A percentile compares a stretch with the other conserved stretches of the same genome.
phyloP scores from a whole-genome alignment of 2,113 vertebrate genomes.

The Hassar affinis region DNA sequence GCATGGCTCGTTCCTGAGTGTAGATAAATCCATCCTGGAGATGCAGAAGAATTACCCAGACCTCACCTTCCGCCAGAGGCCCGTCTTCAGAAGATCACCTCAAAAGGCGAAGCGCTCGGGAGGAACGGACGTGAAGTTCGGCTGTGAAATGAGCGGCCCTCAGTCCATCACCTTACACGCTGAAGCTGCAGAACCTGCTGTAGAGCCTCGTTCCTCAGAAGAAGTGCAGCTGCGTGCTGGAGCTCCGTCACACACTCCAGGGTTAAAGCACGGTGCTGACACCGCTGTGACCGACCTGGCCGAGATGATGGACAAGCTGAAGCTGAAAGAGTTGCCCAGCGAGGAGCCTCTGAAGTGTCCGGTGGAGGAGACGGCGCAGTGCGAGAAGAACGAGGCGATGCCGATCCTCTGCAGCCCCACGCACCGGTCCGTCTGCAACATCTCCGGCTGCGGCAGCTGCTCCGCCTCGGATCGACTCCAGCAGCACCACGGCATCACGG shows the following conservation, averaged over 20 bases:
- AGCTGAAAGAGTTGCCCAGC: conserved; percentile 34
- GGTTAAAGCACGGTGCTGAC: neutral
- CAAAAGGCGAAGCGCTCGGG: neutral
- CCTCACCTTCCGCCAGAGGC: conserved; percentile 71
- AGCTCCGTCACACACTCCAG: neutral
- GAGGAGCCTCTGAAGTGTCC: conserved; percentile 57
- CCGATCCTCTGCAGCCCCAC: conserved; percentile 53
- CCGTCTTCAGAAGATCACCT: conserved; percentile 57
- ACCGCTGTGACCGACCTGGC: conserved; percentile 47
- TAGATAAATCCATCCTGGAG: conserved; percentile 67
- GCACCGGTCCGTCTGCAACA: conserved; percentile 34
- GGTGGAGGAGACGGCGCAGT: conserved; percentile 63
- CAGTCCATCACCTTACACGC: conserved; percentile 66
- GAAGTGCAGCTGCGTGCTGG: conserved; percentile 4
- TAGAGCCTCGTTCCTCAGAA: conserved; percentile 24
- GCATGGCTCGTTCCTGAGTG: conserved; percentile 32
- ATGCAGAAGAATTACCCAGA: conserved; percentile 76
- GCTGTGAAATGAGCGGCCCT: conserved; percentile 60
- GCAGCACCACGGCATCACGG: conserved; percentile 50
- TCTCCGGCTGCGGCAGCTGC: conserved; percentile 36
- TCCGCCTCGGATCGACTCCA: neutral
- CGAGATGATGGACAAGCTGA: conserved; percentile 55
- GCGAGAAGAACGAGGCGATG: conserved; percentile 17
- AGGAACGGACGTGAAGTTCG: neutral
- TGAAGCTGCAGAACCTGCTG: conserved; percentile 6